Evolutionary conservation across 92 coral and sea anemone genomes (phyloP), one percentile per base, ranked within the genome.

Genomic region (Actinostola sp.): DNA sequence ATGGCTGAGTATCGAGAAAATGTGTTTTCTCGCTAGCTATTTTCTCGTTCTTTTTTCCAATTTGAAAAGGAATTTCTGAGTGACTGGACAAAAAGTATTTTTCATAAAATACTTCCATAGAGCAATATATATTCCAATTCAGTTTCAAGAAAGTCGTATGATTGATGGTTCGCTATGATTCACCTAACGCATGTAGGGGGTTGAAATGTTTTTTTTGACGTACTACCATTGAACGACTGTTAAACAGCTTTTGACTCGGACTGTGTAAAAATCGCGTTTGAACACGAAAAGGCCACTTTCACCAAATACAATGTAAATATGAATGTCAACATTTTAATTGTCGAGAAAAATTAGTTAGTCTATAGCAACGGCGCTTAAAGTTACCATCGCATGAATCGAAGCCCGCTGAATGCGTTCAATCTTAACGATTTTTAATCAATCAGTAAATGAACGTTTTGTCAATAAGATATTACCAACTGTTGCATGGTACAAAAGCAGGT

Each of bases 291-390:
- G 8, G 6, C 25, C 1, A 2, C 6, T 53, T 14, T 54, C 33
- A 5, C 1, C 6, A 21, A 23, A 10, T 29, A 39, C 15, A 32
- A 21, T 33, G 32, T 48, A 64, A 64, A 64, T 25, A 64, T 10
- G 38, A 29, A 27, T 17, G 68, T 23, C 51, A 64, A 13, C 45
- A 1, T 38, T 10, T 20, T 9, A 42, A 39, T 46, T 46, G 53
- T 46, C 53, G 8, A 39, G 8, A 13, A 46, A 19, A 8, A 53
- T 7, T 6, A 23, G 25, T 42, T n/a, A 66, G 57, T 45, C 57
- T 46, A 66, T 66, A 66, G 72, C 58, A 66, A 66, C 72, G 15
- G 27, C 17, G 24, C 53, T 33, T 19, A 16, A 10, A 20, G 20
- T n/a, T n/a, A n/a, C n/a, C n/a, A 36, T 4, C 11, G 4, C 42